A percentile compares a stretch with the other conserved stretches of the same genome.
These are phyloP conservation scores for Oostethus manadensis DNA, from an alignment of 2,113 vertebrate species.

Conservation along the genomic window DNA sequence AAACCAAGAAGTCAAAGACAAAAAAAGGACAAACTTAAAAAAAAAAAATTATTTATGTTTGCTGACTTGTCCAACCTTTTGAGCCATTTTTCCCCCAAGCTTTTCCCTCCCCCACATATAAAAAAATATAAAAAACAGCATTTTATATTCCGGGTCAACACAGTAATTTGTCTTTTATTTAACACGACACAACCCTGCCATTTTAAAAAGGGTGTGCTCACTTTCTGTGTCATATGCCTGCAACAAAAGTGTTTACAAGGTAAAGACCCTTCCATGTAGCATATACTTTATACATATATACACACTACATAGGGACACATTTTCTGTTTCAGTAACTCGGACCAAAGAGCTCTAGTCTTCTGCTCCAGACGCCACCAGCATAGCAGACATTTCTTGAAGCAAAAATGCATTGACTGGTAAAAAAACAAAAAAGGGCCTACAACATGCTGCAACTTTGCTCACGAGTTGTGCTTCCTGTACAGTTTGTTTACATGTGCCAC, in stretches of 20 bases:
- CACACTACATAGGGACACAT: not conserved
- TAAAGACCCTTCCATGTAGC: constrained; percentile 10
- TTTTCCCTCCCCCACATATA: too few relatives aligned
- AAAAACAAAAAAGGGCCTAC: constrained; percentile 30
- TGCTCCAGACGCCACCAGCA: constrained; percentile 59
- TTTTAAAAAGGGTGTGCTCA: not conserved
- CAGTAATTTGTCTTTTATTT: too few relatives aligned
- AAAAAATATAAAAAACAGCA: too few relatives aligned
- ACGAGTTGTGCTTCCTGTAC: constrained; percentile 46
- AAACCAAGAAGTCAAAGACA: too few relatives aligned
- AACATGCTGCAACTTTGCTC: constrained; percentile 57
- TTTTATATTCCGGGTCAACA: too few relatives aligned
- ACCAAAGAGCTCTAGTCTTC: constrained; percentile 53
- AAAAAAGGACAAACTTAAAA: too few relatives aligned
- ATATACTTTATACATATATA: not conserved
- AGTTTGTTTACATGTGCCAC: constrained; percentile 56
- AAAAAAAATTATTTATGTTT: too few relatives aligned
- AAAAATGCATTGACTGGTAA: constrained; percentile 54
- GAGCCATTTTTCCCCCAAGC: too few relatives aligned
- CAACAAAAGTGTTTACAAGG: constrained; percentile 52
- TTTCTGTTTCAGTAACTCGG: constrained; percentile 35
- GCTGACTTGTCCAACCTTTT: too few relatives aligned
- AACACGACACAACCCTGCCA: not conserved
- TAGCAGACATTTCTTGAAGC: constrained; percentile 50
- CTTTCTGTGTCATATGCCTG: not conserved